Evolutionary conservation across 2,113 vertebrate genomes (phyloP), one percentile per base, ranked within the genome.

Genomic region (Rana temporaria): DNA sequence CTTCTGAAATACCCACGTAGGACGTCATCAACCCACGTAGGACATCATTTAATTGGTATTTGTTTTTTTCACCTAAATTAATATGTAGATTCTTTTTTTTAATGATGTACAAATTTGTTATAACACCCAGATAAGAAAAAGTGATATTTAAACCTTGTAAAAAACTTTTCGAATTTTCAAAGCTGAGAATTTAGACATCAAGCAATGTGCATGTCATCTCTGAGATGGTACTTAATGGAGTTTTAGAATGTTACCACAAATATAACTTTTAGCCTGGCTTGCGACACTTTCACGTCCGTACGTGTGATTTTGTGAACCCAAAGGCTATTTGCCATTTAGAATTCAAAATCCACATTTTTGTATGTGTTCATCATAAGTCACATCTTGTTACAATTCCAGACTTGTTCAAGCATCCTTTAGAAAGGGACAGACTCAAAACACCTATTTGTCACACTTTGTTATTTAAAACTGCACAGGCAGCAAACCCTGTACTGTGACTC

Each of bases 251-350:
- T 63, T 63, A 24, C 60, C 60, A 63, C 8, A 24, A 26, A 63
- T 24, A 1, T 24, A 63, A 63, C 42, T 48, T 48, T 63, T 18
- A 63, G 60, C 60, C 20, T 14, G 14, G 60, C 57, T 24, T 24
- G 19, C 66, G 63, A 55, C 79, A 74, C 79, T 70, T 74, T 82
- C 70, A 34, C 79, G 19, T 64, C 56, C 34, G 56, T 64, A 66
- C 22, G 79, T 82, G 79, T 66, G 69, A 74, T 16, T 71, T 80
- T 82, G 24, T 66, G 59, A 24, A 82, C 79, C 79, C 66, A 12
- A 52, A 82, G 79, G 79, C 59, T 32, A 66, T 66, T 82, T 82
- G 62, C 60, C 70, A 72, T 82, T 82, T 63, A 72, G 42, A 62
- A 71, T 55, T 62, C 62, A 19, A 66, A 60, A 56, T 74, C 70